A percentile compares a stretch with the other conserved stretches of the same genome.
These are phyloP conservation scores for Carcinoscorpius rotundicauda DNA, from an alignment of 1,140 invertebrate species.

Conservation along the genomic window DNA sequence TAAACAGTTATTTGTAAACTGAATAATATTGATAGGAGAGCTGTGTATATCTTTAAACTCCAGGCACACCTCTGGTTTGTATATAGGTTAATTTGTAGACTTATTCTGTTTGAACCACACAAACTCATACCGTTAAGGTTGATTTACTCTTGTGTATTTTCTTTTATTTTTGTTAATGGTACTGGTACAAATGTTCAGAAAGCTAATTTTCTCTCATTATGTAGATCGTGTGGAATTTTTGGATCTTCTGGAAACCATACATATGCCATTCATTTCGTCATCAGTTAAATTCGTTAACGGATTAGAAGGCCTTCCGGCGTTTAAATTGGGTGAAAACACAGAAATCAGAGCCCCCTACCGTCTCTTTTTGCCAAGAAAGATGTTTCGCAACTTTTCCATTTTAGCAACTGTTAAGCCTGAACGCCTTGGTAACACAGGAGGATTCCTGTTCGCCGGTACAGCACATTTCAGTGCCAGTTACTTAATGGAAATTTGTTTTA, in stretches of 20 bases:
- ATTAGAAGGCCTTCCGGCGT: slow-evolving; percentile 80
- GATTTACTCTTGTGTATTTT: too few species aligned
- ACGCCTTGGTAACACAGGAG: slow-evolving; percentile 39
- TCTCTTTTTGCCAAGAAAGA: slow-evolving; percentile 69
- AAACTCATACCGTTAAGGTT: too few species aligned
- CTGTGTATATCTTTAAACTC: too few species aligned
- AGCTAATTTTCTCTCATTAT: neutral
- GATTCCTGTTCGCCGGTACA: slow-evolving; percentile 65
- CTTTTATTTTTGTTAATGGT: too few species aligned
- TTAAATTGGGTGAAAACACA: slow-evolving; percentile 65
- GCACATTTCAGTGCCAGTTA: too few species aligned
- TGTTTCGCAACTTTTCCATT: slow-evolving; percentile 73
- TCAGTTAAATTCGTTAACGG: slow-evolving; percentile 42
- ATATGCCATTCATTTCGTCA: slow-evolving; percentile 35
- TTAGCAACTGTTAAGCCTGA: slow-evolving; percentile 60
- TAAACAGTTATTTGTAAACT: too few species aligned
- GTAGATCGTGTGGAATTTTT: slow-evolving; percentile 12
- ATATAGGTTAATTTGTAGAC: too few species aligned
- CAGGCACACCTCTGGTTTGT: too few species aligned
- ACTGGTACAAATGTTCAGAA: too few species aligned
- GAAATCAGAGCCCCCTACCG: slow-evolving; percentile 79
- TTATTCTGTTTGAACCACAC: too few species aligned
- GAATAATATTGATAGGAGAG: too few species aligned
- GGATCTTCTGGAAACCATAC: slow-evolving; percentile 38
- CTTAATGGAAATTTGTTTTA: too few species aligned